phyloP scores from a whole-genome alignment of 2,888 invertebrate species.

The Julus scandinavius region DNA sequence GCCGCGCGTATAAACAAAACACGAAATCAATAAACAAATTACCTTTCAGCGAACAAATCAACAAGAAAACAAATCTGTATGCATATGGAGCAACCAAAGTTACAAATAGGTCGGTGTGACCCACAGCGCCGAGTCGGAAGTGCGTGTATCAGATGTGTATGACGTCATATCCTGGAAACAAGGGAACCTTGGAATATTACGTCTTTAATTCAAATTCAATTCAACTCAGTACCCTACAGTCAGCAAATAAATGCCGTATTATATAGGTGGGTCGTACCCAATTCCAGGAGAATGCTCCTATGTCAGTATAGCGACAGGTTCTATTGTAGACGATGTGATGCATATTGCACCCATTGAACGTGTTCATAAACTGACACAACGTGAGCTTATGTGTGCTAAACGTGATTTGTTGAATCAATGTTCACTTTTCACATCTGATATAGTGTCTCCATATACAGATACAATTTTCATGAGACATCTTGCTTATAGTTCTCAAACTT shows the following conservation, averaged over 20 bases:
- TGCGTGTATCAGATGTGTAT: neutral
- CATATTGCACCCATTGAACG: no score
- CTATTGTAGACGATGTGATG: no score
- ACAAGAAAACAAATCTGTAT: slow-evolving; percentile 9
- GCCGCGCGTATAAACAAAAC: slow-evolving; percentile 24
- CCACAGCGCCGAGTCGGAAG: neutral
- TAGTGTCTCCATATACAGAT: neutral
- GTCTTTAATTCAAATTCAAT: no score
- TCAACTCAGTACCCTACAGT: no score
- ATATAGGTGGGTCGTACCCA: no score
- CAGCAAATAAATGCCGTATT: no score
- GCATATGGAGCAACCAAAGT: neutral
- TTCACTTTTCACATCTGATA: neutral
- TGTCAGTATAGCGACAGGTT: no score
- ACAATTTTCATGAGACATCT: slow-evolving; percentile 2
- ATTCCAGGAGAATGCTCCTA: no score
- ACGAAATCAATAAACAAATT: slow-evolving; percentile 41
- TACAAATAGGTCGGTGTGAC: neutral
- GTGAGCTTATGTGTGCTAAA: neutral
- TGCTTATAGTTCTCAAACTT: neutral
- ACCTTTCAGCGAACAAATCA: slow-evolving; percentile 18
- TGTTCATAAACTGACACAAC: no score
- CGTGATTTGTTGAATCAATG: neutral
- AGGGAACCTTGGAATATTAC: no score
- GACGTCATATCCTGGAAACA: no score